Evolutionary conservation across 2,113 vertebrate genomes (phyloP).

Genomic region (Colius striatus): DNA sequence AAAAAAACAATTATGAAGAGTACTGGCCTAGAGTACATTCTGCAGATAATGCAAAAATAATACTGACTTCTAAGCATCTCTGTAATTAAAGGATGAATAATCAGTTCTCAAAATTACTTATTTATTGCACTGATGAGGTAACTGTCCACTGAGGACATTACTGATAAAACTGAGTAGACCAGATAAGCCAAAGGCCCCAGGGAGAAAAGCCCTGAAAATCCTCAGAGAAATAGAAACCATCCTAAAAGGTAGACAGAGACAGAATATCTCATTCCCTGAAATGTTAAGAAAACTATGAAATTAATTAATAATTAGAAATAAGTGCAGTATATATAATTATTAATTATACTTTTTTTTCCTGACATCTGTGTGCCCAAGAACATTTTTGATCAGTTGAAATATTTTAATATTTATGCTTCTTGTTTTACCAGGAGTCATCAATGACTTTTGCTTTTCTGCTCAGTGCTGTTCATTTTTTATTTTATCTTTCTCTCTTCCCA

Average conservation of each 20-base stretch:
- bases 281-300: background rate
- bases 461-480: background rate
- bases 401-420: background rate
- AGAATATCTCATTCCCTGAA: background rate
- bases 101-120: background rate
- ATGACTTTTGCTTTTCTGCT: background rate
- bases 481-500: background rate
- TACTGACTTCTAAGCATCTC: background rate
- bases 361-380: background rate
- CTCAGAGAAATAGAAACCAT: background rate
- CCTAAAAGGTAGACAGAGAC: background rate
- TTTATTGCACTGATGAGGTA: background rate
- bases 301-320: background rate
- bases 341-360: background rate
- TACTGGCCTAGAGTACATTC: background rate
- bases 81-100: background rate
- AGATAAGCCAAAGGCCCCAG: background rate
- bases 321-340: background rate
- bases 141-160: background rate
- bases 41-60: background rate
- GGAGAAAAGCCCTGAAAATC: background rate
- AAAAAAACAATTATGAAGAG: background rate
- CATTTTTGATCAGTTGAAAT: background rate
- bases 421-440: background rate
- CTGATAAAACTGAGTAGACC: background rate